Evolutionary conservation across 2,888 invertebrate genomes (phyloP).

Genomic region (Epicampocera succincta): DNA sequence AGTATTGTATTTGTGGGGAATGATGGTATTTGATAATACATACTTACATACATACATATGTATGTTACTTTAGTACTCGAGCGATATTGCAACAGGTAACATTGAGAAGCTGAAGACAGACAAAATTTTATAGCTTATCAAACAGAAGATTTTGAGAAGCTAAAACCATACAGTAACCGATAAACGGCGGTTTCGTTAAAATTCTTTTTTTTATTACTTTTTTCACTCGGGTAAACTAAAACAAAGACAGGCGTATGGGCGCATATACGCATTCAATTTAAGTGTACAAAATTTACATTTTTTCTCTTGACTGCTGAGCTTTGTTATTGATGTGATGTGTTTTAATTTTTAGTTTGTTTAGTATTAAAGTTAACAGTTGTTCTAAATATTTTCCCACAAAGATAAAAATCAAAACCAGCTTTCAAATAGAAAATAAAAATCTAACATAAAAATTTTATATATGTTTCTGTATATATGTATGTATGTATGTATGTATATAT

Average conservation of each 20-base stretch:
- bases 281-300: conserved; percentile 54
- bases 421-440: conserved; percentile 24
- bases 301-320: conserved; percentile 35
- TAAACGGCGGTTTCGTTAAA: conserved; percentile 40
- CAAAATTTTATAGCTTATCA: conserved; percentile 62
- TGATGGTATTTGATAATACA: conserved; percentile 15
- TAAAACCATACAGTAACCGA: conserved; percentile 48
- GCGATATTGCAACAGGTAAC: conserved; percentile 54
- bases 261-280: conserved; percentile 13
- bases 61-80: conserved; percentile 39
- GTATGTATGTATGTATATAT: neutral
- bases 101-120: conserved; percentile 44
- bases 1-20: conserved; percentile 55
- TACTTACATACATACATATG: too few species aligned
- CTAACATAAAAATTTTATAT: conserved; percentile 10
- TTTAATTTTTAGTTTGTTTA: conserved; percentile 20
- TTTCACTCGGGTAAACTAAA: conserved; percentile 25
- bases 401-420: conserved; percentile 51
- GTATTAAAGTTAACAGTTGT: conserved; percentile 49
- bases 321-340: conserved; percentile 41
- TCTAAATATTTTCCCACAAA: conserved; percentile 67
- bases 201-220: conserved; percentile 52
- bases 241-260: conserved; percentile 13
- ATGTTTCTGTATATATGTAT: neutral
- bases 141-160: conserved; percentile 28